Percentiles rank a stretch among this genome's conserved stretches.
phyloP scores from a whole-genome alignment of 2,888 invertebrate species.

The Syrphus vitripennis region DNA sequence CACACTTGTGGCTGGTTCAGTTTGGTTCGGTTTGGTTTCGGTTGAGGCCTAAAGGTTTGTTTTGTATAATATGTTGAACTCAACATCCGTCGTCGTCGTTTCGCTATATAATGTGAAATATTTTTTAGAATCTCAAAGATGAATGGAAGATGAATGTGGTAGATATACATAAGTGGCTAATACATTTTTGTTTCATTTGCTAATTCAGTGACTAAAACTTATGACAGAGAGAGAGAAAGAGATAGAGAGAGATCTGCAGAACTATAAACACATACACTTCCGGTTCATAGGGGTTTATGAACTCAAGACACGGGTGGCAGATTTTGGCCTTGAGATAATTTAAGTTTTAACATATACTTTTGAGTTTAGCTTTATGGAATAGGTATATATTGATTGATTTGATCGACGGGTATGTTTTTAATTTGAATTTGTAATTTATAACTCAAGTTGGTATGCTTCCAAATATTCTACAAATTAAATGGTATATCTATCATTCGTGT shows the following conservation, averaged over 20 bases:
- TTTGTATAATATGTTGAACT: constrained; percentile 43
- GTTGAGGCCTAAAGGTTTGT: constrained; percentile 41
- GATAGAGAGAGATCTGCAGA: neutral
- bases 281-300: constrained; percentile 15
- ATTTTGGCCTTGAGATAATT: constrained; percentile 18
- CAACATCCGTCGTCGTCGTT: constrained; percentile 27
- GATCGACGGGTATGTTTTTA: neutral
- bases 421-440: neutral
- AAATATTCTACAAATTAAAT: neutral
- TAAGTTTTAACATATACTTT: neutral
- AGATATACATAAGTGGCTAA: constrained; percentile 9
- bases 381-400: neutral
- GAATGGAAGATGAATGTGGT: neutral
- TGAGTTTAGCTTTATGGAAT: neutral
- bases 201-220: constrained; percentile 2
- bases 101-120: neutral
- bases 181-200: neutral
- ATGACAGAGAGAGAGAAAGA: neutral
- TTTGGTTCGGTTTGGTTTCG: neutral
- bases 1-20: neutral
- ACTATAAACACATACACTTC: neutral
- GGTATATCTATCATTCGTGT: no score
- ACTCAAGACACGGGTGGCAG: neutral
- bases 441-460: neutral
- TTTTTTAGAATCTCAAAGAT: constrained; percentile 10